Conservation (phyloP, 1,140 invertebrate genomes). For the Leptinotarsa defecta region DNA sequence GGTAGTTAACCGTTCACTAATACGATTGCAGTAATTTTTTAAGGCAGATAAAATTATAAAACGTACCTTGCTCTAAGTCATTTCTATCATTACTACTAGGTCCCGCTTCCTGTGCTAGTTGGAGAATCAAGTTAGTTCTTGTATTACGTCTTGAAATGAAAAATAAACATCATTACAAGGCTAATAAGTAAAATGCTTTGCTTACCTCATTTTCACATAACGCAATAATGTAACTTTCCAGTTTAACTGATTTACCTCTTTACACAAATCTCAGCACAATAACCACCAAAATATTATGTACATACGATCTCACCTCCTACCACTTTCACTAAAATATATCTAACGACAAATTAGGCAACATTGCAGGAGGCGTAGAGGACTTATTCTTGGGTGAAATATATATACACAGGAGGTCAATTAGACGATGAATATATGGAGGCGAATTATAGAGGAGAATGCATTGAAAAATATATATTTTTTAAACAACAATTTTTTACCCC, state of each 20-base stretch:
- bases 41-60: too few relatives aligned
- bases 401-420: background rate
- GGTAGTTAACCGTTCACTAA: background rate
- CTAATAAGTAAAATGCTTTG: too few relatives aligned
- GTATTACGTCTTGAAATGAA: background rate
- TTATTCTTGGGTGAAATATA: background rate
- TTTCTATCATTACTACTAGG: background rate
- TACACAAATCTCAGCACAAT: too few relatives aligned
- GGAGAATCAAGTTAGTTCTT: background rate
- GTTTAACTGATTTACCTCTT: too few relatives aligned
- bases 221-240: too few relatives aligned
- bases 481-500: background rate
- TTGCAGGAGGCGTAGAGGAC: too few relatives aligned
- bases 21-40: too few relatives aligned
- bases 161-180: background rate
- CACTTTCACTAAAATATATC: too few relatives aligned
- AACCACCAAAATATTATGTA: too few relatives aligned
- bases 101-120: background rate
- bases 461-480: constrained; percentile 6
- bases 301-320: too few relatives aligned
- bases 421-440: background rate
- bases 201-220: too few relatives aligned
- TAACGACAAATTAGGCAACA: too few relatives aligned
- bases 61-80: background rate
- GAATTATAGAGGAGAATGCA: background rate